A percentile compares a stretch with the other conserved stretches of the same genome.
These are phyloP conservation scores for Cinclus cinclus DNA, from an alignment of 2,113 vertebrate species.

Conservation along the genomic window DNA sequence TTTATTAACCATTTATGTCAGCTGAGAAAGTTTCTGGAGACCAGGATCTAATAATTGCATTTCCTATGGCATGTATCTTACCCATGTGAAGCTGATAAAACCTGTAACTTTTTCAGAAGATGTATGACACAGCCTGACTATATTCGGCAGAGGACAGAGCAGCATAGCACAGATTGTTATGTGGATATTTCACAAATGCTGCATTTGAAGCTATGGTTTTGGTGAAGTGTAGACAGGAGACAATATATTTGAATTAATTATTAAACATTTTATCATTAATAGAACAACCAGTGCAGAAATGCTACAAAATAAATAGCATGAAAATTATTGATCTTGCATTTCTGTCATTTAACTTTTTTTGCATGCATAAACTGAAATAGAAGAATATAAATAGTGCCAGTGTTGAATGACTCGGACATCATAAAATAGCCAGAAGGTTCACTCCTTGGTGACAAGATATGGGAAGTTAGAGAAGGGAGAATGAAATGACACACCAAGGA, in stretches of 20 bases:
- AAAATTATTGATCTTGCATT: not conserved
- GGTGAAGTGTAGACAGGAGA: not conserved
- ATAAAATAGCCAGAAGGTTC: not conserved
- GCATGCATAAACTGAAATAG: not conserved
- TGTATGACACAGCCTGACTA: not conserved
- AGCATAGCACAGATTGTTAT: not conserved
- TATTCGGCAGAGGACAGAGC: not conserved
- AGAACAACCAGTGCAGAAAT: not conserved
- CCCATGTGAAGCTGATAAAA: not conserved
- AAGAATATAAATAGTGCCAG: not conserved
- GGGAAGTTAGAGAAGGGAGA: not conserved
- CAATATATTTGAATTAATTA: constrained; percentile 11
- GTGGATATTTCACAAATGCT: not conserved
- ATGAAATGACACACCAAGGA: not conserved
- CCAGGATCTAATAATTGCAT: not conserved
- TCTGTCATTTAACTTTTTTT: not conserved
- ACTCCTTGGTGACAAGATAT: not conserved
- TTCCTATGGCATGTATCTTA: not conserved
- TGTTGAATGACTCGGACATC: not conserved
- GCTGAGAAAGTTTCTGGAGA: not conserved
- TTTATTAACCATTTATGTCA: not conserved
- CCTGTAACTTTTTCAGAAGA: not conserved
- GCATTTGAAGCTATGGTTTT: not conserved
- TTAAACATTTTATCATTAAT: constrained; percentile 6
- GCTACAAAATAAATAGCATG: constrained; percentile 71